Evolutionary conservation across 2,888 invertebrate genomes (phyloP).

Genomic region (Siphlonurus alternatus): DNA sequence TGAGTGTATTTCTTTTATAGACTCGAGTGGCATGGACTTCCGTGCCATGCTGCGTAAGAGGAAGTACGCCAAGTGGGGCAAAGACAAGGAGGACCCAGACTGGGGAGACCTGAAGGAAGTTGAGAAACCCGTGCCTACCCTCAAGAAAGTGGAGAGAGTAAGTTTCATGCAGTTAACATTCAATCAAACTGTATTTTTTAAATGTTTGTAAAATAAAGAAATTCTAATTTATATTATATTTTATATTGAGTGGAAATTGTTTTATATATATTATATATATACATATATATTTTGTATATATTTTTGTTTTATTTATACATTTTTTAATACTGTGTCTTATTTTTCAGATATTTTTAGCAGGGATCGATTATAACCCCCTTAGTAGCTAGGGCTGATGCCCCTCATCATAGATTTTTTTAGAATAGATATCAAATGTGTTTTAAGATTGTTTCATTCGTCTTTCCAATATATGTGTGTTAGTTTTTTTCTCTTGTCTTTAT

Average conservation of each 20-base stretch:
- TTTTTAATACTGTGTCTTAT: not conserved
- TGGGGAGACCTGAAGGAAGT: constrained; percentile 87
- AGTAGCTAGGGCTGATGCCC: not conserved
- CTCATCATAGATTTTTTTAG: not conserved
- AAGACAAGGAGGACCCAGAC: constrained; percentile 80
- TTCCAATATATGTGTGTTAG: not conserved
- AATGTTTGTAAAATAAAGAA: not conserved
- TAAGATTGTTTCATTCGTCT: not conserved
- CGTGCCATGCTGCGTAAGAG: constrained; percentile 94
- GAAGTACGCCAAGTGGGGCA: constrained; percentile 85
- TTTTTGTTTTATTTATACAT: not conserved
- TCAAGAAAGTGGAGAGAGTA: constrained; percentile 92
- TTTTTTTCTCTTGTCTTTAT: not conserved
- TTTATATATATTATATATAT: not conserved
- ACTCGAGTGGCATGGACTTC: constrained; percentile 97
- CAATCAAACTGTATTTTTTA: not conserved
- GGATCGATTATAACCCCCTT: not conserved
- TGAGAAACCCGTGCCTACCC: constrained; percentile 68
- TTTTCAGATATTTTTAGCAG: not conserved
- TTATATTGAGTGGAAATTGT: too few relatives aligned
- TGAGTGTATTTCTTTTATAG: constrained; percentile 36
- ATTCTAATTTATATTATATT: not conserved
- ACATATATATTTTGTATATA: not conserved
- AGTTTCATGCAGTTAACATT: constrained; percentile 20
- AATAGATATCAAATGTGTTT: not conserved